These are phyloP conservation scores for Drosophila repletoides DNA, from an alignment of 1,140 invertebrate species.

Conservation along the genomic window DNA sequence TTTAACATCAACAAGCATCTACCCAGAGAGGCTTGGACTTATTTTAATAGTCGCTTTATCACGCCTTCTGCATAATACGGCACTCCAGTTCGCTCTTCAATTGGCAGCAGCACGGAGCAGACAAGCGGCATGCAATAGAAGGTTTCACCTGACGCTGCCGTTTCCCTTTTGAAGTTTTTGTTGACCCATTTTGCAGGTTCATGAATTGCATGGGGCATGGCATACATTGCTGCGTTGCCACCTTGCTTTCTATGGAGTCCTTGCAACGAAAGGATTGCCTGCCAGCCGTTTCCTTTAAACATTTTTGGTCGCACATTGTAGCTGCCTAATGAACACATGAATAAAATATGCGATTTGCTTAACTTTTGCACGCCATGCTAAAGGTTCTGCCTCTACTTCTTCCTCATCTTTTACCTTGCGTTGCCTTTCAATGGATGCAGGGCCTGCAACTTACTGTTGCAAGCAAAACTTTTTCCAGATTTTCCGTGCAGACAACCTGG, in stretches of 20 bases:
- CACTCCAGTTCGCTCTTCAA: conserved; percentile 31
- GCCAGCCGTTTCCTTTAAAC: conserved; percentile 68
- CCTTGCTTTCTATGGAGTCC: conserved; percentile 1
- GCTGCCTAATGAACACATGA: conserved; percentile 80
- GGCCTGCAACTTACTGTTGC: conserved; percentile 1
- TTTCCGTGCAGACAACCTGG: conserved; percentile 11
- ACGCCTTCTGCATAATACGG: conserved; percentile 49
- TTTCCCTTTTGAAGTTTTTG: conserved; percentile 73
- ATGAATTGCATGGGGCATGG: conserved; percentile 54
- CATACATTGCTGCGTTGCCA: conserved; percentile 19
- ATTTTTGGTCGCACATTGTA: conserved; percentile 81
- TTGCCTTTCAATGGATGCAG: conserved; percentile 20
- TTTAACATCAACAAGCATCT: no score
- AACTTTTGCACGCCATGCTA: conserved; percentile 72
- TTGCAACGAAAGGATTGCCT: conserved; percentile 7
- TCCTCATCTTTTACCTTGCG: no score
- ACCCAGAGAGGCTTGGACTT: conserved; percentile 23
- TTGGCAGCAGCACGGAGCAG: conserved; percentile 42
- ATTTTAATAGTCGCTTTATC: conserved; percentile 63
- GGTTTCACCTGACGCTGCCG: conserved; percentile 40
- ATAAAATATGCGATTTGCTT: conserved; percentile 81
- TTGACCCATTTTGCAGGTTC: conserved; percentile 75
- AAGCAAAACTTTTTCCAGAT: conserved; percentile 23
- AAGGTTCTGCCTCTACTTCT: no score
- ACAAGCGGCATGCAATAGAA: not conserved